phyloP scores from a whole-genome alignment of 2,888 invertebrate genomes.

The Ganaspis brasiliensis region DNA sequence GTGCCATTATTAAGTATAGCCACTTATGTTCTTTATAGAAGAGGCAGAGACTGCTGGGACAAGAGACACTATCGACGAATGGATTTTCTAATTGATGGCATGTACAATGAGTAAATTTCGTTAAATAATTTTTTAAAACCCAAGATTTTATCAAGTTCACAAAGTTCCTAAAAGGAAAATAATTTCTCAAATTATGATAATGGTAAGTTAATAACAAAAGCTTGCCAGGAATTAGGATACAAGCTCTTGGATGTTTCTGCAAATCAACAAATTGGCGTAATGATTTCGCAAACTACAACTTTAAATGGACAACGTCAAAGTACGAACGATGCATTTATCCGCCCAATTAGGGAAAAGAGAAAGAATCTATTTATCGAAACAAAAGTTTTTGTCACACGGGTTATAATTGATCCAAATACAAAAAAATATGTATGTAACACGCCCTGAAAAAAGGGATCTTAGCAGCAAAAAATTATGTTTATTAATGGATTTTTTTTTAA shows the following conservation, averaged over 20 bases:
- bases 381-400: conserved; percentile 81
- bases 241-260: conserved; percentile 84
- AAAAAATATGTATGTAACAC: too few relatives aligned
- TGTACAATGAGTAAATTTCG: conserved; percentile 88
- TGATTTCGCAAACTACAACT: conserved; percentile 76
- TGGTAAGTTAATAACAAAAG: too few relatives aligned
- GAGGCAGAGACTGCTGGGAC: conserved; percentile 92
- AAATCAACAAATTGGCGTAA: conserved; percentile 64
- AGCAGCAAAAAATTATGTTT: too few relatives aligned
- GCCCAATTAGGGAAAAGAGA: conserved; percentile 81
- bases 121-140: too few relatives aligned
- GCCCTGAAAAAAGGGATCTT: too few relatives aligned
- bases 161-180: conserved; percentile 78
- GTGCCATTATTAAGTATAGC: conserved; percentile 88
- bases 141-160: not conserved
- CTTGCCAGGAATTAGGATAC: conserved; percentile 85
- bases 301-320: conserved; percentile 82
- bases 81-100: conserved; percentile 94
- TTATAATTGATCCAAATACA: conserved; percentile 78
- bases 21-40: conserved; percentile 85
- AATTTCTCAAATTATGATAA: too few relatives aligned
- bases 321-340: too few relatives aligned
- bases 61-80: conserved; percentile 92
- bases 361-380: conserved; percentile 78
- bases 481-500: too few relatives aligned